Evolutionary conservation across 2,888 invertebrate genomes (phyloP), one percentile per base, ranked within the genome.

Genomic region (Sinotaia quadrata): DNA sequence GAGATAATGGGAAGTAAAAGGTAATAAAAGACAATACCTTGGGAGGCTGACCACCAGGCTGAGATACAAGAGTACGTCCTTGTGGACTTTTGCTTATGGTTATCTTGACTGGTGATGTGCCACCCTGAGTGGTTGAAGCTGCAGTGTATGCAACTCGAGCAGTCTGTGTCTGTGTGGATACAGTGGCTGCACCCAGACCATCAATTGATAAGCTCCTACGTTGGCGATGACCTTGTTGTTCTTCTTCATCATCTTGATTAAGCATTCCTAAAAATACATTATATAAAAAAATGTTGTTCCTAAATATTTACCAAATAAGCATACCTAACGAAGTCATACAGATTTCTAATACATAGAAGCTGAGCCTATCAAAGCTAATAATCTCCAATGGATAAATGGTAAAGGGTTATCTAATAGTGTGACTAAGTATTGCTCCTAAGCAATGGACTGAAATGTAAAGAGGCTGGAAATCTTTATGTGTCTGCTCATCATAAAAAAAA

Each of bases 71-170:
- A 10, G 72, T 69, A 18, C 81, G 75, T 0, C 79, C 79, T 68
- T 82, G 80, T 4, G 85, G 85, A 69, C 83, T 84, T 69, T 86
- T 86, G 67, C 82, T 84, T 69, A 85, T 83, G 18, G 85, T 85
- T 67, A 86, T 85, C 68, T 85, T 85, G 72, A 85, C 83, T 0
- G 85, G 85, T 2, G 85, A 83, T n/a, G 81, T 71, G n/a, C 78
- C 76, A 24, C 81, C 75, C 8, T 75, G 59, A 21, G 76, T 75
- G 61, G 78, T 76, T 54, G 79, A 77, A 15, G 81, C 73, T 5
- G 84, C 79, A 15, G 81, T 81, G 74, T 79, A 82, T 0, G 82
- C 77, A 4, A 82, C 79, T 36, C 82, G 80, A 7, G 82, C 81
- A 1, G 81, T 79, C 52, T 79, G 80, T 0, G 65, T 67, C 75